Conservation (phyloP, 2,113 vertebrate genomes). For the human (Homo sapiens) region DNA sequence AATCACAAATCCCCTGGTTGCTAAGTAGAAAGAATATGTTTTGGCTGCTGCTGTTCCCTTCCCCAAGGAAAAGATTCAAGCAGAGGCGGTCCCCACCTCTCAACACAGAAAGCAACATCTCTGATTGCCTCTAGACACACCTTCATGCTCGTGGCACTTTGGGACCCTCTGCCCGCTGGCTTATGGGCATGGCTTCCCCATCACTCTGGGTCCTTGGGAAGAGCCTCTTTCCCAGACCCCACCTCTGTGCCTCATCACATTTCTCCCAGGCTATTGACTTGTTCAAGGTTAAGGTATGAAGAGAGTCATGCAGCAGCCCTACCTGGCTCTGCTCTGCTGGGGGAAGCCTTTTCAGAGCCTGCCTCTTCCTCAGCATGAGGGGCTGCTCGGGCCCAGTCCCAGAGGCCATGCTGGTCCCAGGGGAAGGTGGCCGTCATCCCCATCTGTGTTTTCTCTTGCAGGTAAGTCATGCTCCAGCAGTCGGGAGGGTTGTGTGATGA, state of each 20-base stretch:
- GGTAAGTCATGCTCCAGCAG: conserved; percentile 82
- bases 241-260: neutral
- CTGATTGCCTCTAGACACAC: neutral
- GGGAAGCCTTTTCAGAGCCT: neutral
- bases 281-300: neutral
- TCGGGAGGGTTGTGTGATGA: conserved; percentile 65
- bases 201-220: neutral
- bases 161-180: neutral
- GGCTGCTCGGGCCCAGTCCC: neutral
- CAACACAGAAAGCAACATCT: neutral
- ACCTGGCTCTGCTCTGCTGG: neutral
- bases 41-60: neutral
- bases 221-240: neutral
- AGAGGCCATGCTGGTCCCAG: neutral
- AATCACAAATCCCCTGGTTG: neutral
- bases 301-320: neutral
- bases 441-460: conserved; percentile 80
- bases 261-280: neutral
- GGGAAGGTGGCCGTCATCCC: conserved; percentile 55
- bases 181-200: accelerated
- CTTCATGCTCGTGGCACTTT: accelerated
- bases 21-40: neutral
- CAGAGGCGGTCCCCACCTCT: neutral
- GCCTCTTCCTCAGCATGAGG: accelerated
- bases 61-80: neutral